These are phyloP conservation scores for Silurus aristotelis DNA, from an alignment of 2,797 vertebrate species.

Conservation along the genomic window DNA sequence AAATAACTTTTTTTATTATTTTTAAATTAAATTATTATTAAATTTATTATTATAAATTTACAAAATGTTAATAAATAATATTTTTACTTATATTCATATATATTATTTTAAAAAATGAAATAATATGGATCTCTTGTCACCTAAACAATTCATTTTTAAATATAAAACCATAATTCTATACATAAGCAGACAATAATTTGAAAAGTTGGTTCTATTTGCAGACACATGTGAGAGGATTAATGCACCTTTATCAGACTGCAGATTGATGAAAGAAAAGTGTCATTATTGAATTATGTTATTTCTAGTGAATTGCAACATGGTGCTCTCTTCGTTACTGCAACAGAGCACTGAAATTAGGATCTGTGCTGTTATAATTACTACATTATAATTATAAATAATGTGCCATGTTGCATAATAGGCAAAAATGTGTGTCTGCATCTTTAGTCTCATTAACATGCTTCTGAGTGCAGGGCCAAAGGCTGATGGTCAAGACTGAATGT, in stretches of 20 bases:
- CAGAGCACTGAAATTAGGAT: constrained; percentile 5
- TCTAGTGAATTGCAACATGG: not conserved
- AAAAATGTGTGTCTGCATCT: constrained; percentile 26
- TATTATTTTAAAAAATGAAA: not conserved
- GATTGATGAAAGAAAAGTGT: not conserved
- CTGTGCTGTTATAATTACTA: constrained; percentile 69
- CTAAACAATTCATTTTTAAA: not conserved
- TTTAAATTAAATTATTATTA: no score
- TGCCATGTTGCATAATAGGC: constrained; percentile 55
- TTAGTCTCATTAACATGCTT: constrained; percentile 24
- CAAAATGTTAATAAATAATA: no score
- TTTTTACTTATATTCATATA: no score
- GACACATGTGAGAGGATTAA: not conserved
- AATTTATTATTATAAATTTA: not conserved
- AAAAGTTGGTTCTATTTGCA: not conserved
- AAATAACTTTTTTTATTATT: no score
- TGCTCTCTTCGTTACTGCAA: constrained; percentile 16
- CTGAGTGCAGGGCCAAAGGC: constrained; percentile 33
- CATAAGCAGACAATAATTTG: not conserved
- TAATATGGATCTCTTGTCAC: no score
- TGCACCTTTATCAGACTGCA: not conserved
- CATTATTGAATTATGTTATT: not conserved
- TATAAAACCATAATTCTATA: not conserved
- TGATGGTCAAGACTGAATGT: constrained; percentile 51
- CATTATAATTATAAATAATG: constrained; percentile 47